Evolutionary conservation across 2,113 vertebrate genomes (phyloP), one percentile per base, ranked within the genome.

Genomic region (Alexandromys fortis): DNA sequence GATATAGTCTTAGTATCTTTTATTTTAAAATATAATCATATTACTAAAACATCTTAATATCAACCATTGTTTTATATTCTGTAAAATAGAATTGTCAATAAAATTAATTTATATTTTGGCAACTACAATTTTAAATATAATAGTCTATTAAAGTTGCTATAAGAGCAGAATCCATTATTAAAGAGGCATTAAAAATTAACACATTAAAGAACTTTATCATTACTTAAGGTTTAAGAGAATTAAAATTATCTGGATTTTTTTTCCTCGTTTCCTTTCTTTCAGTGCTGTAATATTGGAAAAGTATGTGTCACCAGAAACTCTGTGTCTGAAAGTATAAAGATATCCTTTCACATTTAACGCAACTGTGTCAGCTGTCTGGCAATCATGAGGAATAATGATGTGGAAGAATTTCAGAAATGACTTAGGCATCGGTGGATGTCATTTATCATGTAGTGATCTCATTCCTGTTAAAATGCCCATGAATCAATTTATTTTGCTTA

Each of bases 351-450:
- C 49, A 73, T 73, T 91, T 55, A 94, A 81, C 38, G n/a, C 33
- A 58, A 30, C 30, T 89, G 9, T 77, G 92, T 88, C 97, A 97
- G 92, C 90, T 92, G 77, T 87, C 96, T 94, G 86, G 92, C 94
- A 88, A 73, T 91, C 76, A 49, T 28, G 65, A 58, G 92, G 42
- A 93, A 92, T 92, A 92, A 85, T 92, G 96, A 90, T 92, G 70
- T 24, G 26, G 45, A 77, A 93, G 79, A 89, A 65, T 77, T 93
- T 95, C 45, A 88, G 26, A 95, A 93, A 61, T 89, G 92, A 6
- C 72, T 86, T 49, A 42, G 77, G 30, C 49, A 94, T 79, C 91
- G 42, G 5, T 72, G 49, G 10, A 87, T 95, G 70, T 73, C 87
- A 94, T 91, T 88, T 92, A 28, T 83, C 92, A 96, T 76, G 21